phyloP scores from a whole-genome alignment of 2,797 vertebrate species.

The Emydoidea blandingii region DNA sequence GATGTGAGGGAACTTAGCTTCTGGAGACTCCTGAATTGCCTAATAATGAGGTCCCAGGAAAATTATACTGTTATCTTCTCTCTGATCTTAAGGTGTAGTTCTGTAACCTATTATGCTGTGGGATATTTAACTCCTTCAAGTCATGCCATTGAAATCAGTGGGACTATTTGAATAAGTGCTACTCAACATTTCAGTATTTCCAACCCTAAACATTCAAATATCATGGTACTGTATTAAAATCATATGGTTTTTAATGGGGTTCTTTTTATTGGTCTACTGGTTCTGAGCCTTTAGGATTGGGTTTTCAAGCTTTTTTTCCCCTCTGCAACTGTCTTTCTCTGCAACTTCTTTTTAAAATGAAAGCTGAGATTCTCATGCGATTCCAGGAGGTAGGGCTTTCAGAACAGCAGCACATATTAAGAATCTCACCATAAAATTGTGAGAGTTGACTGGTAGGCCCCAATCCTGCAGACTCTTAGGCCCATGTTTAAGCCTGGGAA shows the following conservation, averaged over 20 bases:
- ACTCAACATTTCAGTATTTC: not conserved
- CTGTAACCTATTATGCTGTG: not conserved
- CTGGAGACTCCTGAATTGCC: not conserved
- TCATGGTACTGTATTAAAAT: not conserved
- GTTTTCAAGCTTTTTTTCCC: not conserved
- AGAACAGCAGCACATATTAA: not conserved
- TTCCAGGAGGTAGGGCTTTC: not conserved
- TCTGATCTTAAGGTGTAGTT: not conserved
- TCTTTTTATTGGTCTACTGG: not conserved
- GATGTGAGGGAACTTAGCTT: not conserved
- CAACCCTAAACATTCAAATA: not conserved
- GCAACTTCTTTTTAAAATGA: not conserved
- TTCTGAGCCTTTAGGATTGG: not conserved
- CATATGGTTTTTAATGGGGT: not conserved
- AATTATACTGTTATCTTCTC: not conserved
- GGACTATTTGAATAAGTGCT: not conserved
- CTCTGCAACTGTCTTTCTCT: not conserved
- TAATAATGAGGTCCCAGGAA: not conserved
- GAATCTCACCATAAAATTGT: not conserved
- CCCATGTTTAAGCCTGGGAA: not conserved
- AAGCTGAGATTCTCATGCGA: not conserved
- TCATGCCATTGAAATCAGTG: not conserved
- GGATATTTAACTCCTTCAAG: not conserved
- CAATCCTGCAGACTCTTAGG: not conserved
- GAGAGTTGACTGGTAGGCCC: not conserved